Percentiles rank a stretch among this genome's conserved stretches.
Evolutionary conservation across 2,888 invertebrate species (phyloP).

Genomic region (Epiblema foenella): DNA sequence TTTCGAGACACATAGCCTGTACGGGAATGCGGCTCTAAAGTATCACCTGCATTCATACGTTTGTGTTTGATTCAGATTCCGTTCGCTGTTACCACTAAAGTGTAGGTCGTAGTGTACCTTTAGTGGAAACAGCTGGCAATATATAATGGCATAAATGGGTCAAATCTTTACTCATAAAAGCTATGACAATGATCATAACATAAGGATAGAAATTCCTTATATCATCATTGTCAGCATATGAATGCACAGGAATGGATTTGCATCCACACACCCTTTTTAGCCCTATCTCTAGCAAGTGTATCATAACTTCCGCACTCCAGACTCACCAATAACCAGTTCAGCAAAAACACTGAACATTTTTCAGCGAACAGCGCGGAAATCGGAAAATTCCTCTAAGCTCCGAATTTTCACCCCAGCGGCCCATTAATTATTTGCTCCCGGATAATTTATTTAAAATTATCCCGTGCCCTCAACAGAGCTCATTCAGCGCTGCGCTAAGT

Average conservation of each 20-base stretch:
- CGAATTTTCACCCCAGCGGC: constrained; percentile 41
- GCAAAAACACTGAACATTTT: constrained; percentile 6
- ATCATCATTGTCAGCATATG: too few relatives aligned
- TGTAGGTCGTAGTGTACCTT: too few relatives aligned
- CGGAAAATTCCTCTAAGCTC: constrained; percentile 43
- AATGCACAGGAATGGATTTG: neutral
- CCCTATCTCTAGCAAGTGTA: neutral
- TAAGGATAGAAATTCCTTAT: too few relatives aligned
- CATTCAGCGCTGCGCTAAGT: constrained; percentile 45
- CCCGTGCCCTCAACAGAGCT: constrained; percentile 45
- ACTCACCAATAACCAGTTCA: neutral
- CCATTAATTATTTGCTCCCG: constrained; percentile 49
- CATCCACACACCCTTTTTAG: too few relatives aligned
- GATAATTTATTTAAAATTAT: constrained; percentile 52
- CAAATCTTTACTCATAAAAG: neutral
- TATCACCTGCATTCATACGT: too few relatives aligned
- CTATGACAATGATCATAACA: too few relatives aligned
- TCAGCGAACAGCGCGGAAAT: constrained; percentile 32
- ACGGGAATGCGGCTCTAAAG: too few relatives aligned
- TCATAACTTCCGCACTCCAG: neutral
- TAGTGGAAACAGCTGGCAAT: too few relatives aligned
- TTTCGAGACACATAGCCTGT: too few relatives aligned
- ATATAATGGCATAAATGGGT: too few relatives aligned
- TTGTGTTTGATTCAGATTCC: too few relatives aligned
- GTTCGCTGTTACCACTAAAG: too few relatives aligned